These are phyloP conservation scores for Philhelius pedissequus DNA, from an alignment of 2,888 invertebrate genomes.

Conservation along the genomic window DNA sequence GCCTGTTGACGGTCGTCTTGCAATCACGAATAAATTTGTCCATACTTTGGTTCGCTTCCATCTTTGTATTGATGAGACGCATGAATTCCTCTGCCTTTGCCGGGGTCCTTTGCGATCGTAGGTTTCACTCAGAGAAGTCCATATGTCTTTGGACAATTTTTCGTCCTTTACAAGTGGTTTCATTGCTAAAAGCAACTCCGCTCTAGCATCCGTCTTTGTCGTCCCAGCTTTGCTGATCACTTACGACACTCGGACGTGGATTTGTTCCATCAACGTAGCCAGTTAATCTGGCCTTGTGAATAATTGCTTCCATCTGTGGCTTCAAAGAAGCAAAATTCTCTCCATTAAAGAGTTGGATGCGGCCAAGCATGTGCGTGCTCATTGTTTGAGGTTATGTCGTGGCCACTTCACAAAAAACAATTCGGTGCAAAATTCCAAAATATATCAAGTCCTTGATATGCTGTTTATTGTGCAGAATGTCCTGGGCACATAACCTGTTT, in stretches of 20 bases:
- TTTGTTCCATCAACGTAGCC: neutral
- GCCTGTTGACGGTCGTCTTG: too few species aligned
- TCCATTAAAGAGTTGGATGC: too few species aligned
- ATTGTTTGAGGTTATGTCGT: too few species aligned
- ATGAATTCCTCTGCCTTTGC: too few species aligned
- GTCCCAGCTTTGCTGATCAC: neutral
- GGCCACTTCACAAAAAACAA: too few species aligned
- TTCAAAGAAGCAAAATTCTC: neutral
- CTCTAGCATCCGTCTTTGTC: neutral
- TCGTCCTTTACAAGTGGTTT: neutral
- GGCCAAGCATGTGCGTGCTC: too few species aligned
- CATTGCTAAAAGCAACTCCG: neutral
- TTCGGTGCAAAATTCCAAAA: neutral
- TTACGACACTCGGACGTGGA: too few species aligned
- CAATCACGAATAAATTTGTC: too few species aligned
- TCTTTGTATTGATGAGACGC: too few species aligned
- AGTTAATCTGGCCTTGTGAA: neutral
- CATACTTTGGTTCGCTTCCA: too few species aligned
- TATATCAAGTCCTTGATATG: neutral
- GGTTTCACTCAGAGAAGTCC: too few species aligned
- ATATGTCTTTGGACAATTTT: neutral
- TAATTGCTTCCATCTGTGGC: neutral
- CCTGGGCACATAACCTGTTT: neutral
- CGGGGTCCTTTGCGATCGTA: too few species aligned
- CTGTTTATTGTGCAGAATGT: neutral